Evolutionary conservation across 2,113 vertebrate genomes (phyloP).

Genomic region (Cavia aperea): DNA sequence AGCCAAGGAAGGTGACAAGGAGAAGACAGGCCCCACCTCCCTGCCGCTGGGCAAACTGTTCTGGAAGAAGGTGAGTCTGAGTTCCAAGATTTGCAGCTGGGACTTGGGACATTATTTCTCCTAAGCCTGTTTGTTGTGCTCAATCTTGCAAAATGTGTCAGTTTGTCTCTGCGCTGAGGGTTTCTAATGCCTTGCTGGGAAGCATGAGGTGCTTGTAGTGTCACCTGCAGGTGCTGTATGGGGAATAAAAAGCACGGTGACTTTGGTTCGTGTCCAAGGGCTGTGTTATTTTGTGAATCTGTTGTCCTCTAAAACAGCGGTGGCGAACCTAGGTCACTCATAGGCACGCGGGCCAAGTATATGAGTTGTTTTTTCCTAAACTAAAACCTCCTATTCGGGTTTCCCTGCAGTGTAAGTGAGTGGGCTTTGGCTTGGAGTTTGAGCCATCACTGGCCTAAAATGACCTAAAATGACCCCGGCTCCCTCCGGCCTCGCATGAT

Average conservation of each 20-base stretch:
- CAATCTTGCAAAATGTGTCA: neutral
- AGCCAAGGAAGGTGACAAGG: constrained; percentile 67
- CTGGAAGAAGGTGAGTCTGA: constrained; percentile 78
- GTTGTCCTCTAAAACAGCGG: neutral
- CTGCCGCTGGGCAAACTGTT: constrained; percentile 77
- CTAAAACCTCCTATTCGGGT: neutral
- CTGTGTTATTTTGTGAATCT: neutral
- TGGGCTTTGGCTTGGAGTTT: neutral
- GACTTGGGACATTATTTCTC: neutral
- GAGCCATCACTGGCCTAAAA: neutral
- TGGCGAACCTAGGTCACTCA: fast-evolving
- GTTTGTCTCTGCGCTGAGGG: neutral
- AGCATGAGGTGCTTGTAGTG: neutral
- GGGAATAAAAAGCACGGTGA: neutral
- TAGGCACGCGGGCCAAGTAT: neutral
- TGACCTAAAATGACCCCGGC: neutral
- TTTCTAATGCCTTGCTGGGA: neutral
- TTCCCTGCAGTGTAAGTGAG: neutral
- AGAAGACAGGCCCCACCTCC: constrained; percentile 69
- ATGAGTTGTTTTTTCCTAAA: neutral
- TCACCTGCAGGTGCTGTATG: neutral
- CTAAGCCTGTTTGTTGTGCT: fast-evolving
- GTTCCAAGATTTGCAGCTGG: neutral
- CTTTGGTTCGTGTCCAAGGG: neutral
- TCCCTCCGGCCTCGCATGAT: neutral